Evolutionary conservation across 1,140 invertebrate genomes (phyloP), one percentile per base, ranked within the genome.

Genomic region (Bursaphelenchus mucronatus): DNA sequence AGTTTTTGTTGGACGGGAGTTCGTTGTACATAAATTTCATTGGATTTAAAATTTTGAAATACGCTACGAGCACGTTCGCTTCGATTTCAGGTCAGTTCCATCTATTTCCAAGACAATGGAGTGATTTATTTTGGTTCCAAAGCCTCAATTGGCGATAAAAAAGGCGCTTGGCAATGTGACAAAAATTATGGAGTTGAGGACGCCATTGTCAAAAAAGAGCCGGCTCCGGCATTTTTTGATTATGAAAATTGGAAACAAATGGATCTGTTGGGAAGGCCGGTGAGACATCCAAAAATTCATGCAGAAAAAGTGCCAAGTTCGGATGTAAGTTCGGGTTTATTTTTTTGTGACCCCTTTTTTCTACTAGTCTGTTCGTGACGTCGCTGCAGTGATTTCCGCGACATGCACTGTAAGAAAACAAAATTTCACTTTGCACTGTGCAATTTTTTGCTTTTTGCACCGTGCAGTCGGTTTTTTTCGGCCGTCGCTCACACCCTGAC

Each of bases 121-220:
- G 66, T 70, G 0, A 17, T 67, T 17, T 70, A 40, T 51, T 68
- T 67, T 52, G 66, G 66, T 30, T 8, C 17, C 8, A 10, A 55
- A 17, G 66, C 45, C 13, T 43, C 44, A 3, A 9, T 70, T 15
- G 65, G 65, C 3, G 39, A 63, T n/a, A 30, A 30, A 30, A 30
- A 17, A 8, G 65, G 40, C 1, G 13, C 30, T 40, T 67, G 65
- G 65, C 65, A 67, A 41, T 67, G 65, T 45, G 43, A 66, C 13
- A 70, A 70, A 15, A 21, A 40, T 30, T 17, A 67, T 15, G 43
- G 21, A n/a, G 15, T 66, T 8, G 67, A 17, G 8, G 44, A 56
- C 39, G 69, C 13, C 2, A 11, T 45, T 15, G 10, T 63, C 1
- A 40, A n/a, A 7, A 39, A 44, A 8, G 8, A 67, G n/a, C 43